Percentiles rank a stretch among this genome's conserved stretches.
These are phyloP conservation scores for Scaptomyza montana DNA, from an alignment of 1,140 invertebrate species.

Conservation along the genomic window DNA sequence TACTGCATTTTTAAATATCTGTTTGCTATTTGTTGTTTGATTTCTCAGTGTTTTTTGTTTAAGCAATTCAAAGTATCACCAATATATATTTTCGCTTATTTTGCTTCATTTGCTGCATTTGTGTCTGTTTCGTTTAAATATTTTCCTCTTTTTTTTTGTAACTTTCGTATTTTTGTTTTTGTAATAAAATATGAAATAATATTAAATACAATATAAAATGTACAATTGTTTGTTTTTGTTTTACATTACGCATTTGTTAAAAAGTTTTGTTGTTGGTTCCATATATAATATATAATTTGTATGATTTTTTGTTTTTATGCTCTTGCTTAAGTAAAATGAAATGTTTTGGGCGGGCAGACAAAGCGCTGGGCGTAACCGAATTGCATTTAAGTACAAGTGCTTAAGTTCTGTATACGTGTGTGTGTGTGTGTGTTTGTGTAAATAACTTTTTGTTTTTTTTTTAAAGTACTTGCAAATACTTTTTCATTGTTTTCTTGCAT, in stretches of 20 bases:
- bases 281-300: constrained; percentile 36
- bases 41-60: constrained; percentile 39
- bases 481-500: constrained; percentile 16
- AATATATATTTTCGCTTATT: constrained; percentile 70
- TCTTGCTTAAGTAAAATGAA: constrained; percentile 70
- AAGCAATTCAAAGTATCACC: constrained; percentile 79
- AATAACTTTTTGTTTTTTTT: constrained; percentile 8
- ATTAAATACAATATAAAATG: constrained; percentile 79
- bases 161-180: constrained; percentile 48
- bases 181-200: constrained; percentile 72
- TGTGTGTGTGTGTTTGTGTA: constrained; percentile 24
- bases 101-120: constrained; percentile 38
- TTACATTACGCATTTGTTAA: constrained; percentile 37
- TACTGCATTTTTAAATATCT: constrained; percentile 40
- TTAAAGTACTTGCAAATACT: constrained; percentile 48
- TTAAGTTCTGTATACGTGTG: constrained; percentile 54
- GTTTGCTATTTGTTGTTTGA: constrained; percentile 34
- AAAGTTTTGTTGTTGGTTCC: constrained; percentile 69
- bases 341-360: constrained; percentile 46
- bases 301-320: constrained; percentile 19
- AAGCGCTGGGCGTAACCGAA: constrained; percentile 62
- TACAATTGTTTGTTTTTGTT: constrained; percentile 59
- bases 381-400: constrained; percentile 76
- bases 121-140: constrained; percentile 47
- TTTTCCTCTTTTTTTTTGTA: constrained; percentile 57